Evolutionary conservation across 2,797 vertebrate species (phyloP), one percentile per base, ranked within the genome.

Genomic region (Anisognathus igniventris): DNA sequence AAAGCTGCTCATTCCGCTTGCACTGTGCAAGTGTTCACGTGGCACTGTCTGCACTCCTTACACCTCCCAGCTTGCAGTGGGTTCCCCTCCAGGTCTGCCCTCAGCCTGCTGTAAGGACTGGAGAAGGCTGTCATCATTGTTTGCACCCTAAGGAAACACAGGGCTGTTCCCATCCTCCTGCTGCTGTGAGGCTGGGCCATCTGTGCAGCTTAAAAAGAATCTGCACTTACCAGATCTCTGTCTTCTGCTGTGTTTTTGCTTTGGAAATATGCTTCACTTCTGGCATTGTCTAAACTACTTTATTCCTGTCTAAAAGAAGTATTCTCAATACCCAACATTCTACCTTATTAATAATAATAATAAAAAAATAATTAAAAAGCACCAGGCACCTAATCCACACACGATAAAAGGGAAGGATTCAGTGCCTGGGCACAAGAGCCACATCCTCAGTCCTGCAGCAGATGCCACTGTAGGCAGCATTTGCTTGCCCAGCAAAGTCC

Each of bases 171-270:
- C 45, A 23, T 62, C 19, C 62, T 66, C 65, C 83, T 51, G 50
- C 50, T 82, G 77, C 61, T 76, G 64, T 44, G 71, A 91, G 47
- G 28, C 60, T 57, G 40, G 31, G 53, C 91, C 84, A 87, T 85
- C 85, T 91, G 75, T 53, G 70, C 84, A 83, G 53, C 40, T 50
- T 51, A 76, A 22, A 60, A 76, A 76, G 53, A 91, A 88, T 48
- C 62, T 56, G 70, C 39, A 37, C n/a, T 73, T 39, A 58, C 42
- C 51, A 91, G 71, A 89, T 40, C 51, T 76, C 64, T 27, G 5
- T 66, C 30, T 83, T 71, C 64, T 67, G 31, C 23, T 35, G 2
- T 9, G 14, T 12, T 74, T 91, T 86, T 71, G 33, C 31, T 66
- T 42, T 62, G 35, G 62, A 91, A 95, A 91, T 54, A 61, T 3